A percentile compares a stretch with the other conserved stretches of the same genome.
Conservation (phyloP, 2,888 invertebrate species). For the Macaria liturata region DNA sequence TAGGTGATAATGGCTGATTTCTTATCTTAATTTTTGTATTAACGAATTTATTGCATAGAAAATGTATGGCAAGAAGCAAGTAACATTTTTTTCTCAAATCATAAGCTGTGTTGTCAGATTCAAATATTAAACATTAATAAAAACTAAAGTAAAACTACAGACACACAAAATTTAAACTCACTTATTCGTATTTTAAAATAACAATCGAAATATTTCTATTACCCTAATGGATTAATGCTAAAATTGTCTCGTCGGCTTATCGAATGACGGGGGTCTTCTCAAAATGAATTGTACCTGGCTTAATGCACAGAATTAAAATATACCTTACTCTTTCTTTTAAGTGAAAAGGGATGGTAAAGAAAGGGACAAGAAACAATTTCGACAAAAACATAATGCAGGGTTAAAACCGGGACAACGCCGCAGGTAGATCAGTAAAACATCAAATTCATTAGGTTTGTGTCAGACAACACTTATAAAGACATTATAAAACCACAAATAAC, state of each 20-base stretch:
- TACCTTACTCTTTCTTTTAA: conserved; percentile 46
- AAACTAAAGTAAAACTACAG: not conserved
- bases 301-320: conserved; percentile 60
- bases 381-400: conserved; percentile 77
- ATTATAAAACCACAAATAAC: conserved; percentile 67
- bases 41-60: conserved; percentile 18
- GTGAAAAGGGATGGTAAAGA: conserved; percentile 33
- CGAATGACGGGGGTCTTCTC: conserved; percentile 75
- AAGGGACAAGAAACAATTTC: conserved; percentile 63
- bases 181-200: conserved; percentile 33
- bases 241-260: conserved; percentile 76
- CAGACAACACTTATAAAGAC: conserved; percentile 81
- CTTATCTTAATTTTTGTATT: conserved; percentile 35
- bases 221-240: conserved; percentile 72
- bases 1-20: conserved; percentile 55
- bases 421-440: conserved; percentile 81
- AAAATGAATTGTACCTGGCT: conserved; percentile 73
- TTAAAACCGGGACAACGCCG: conserved; percentile 68
- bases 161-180: conserved; percentile 5
- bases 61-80: too few relatives aligned
- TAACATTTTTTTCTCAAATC: not conserved
- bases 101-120: too few relatives aligned
- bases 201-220: conserved; percentile 62
- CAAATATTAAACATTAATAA: too few relatives aligned
- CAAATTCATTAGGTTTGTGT: conserved; percentile 77